These are phyloP conservation scores for Lycocerus yunnanus DNA, from an alignment of 2,888 invertebrate species.

Conservation along the genomic window DNA sequence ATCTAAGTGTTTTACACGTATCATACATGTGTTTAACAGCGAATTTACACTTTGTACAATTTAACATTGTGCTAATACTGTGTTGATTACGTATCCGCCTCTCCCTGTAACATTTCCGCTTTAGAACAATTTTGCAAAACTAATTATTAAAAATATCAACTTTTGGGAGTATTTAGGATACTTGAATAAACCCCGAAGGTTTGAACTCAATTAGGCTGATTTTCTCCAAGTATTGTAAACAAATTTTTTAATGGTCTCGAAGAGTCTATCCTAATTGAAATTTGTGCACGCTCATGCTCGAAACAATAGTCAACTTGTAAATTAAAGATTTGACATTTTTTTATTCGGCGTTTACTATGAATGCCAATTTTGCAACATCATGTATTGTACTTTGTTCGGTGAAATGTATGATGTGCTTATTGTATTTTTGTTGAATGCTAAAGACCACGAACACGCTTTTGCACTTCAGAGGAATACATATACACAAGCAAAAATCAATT, in stretches of 20 bases:
- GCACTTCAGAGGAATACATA: constrained; percentile 20
- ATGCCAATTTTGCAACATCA: constrained; percentile 17
- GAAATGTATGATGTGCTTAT: constrained; percentile 23
- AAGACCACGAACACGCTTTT: constrained; percentile 23
- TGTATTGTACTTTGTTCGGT: constrained; percentile 18
- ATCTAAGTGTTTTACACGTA: no score
- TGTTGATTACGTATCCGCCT: no score
- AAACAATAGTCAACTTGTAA: background rate
- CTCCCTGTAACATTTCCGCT: no score
- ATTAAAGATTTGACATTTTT: background rate
- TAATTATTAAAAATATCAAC: no score
- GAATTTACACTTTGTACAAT: no score
- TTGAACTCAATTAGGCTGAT: background rate
- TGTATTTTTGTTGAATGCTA: constrained; percentile 16
- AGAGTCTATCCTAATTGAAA: background rate
- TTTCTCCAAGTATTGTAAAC: background rate
- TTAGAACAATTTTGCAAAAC: no score
- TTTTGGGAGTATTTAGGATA: no score
- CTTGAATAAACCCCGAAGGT: background rate
- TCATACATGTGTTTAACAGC: no score
- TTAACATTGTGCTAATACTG: no score
- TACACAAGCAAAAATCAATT: constrained; percentile 14
- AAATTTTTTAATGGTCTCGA: background rate
- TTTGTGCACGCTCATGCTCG: background rate
- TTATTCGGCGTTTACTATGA: background rate